Evolutionary conservation across 2,888 invertebrate species (phyloP), one percentile per base, ranked within the genome.

Genomic region (Cosmopolites sordidus): DNA sequence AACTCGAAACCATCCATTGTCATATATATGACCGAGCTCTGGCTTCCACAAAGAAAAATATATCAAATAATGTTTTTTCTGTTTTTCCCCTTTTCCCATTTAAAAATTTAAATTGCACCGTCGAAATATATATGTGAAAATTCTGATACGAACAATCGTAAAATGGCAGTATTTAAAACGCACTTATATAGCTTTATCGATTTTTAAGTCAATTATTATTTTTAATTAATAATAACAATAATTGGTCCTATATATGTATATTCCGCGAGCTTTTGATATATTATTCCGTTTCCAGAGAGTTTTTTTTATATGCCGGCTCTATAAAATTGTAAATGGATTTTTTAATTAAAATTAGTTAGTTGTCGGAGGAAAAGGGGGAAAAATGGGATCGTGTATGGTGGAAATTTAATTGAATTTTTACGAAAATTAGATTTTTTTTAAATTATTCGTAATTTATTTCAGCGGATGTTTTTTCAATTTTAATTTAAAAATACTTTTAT

Each of bases 161-260:
- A 50, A 50, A 54, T 54, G 46, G 43, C 45, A 50, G 46, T 49
- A 50, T 54, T 50, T 50, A 50, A 38, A 50, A 39, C 37, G 54
- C 54, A 46, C 48, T 54, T 54, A 54, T 50, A 42, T 27, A 33
- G 45, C 54, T 56, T 54, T 60, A 61, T 61, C 58, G 60, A 60
- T 59, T 60, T 60, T 52, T 45, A 47, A 56, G 50, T 58, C 62
- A 62, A 62, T 64, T 61, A 62, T 59, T 63, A 61, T 62, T 64
- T 62, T 62, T 62, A 64, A 64, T 62, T 62, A 62, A 61, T 62
- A 61, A 64, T 62, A 60, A 60, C 58, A 48, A 61, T 62, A 62
- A 64, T 61, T 64, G 60, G 50, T 18, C 47, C 38, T 41, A 54
- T 50, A 50, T 37, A 39, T n/a, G n/a, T 41, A 41, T 17, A 27